Percentiles rank a stretch among this genome's conserved stretches.
Conservation (phyloP, 2,888 invertebrate species). For the Drosophila siamana region DNA sequence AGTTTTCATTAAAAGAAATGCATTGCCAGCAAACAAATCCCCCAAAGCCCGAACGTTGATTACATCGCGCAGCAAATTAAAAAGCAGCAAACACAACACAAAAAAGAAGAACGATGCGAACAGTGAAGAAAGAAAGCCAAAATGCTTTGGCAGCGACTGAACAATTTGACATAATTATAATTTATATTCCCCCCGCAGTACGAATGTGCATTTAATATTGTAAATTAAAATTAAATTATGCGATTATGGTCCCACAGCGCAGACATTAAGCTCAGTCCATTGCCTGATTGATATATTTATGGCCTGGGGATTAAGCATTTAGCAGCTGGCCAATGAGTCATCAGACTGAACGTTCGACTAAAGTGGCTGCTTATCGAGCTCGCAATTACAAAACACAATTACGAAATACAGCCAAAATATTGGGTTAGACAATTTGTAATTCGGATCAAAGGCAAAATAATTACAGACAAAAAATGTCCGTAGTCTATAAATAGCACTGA, state of each 20-base stretch:
- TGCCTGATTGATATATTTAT: slow-evolving; percentile 50
- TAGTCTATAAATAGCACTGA: not conserved
- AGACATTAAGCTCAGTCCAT: slow-evolving; percentile 1
- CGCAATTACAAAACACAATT: not conserved
- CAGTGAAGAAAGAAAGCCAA: slow-evolving; percentile 16
- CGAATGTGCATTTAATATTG: slow-evolving; percentile 22
- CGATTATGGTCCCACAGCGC: slow-evolving; percentile 30
- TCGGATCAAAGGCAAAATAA: not conserved
- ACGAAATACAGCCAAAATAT: not conserved
- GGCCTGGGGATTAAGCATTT: slow-evolving; percentile 20
- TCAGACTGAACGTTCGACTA: not conserved
- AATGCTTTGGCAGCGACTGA: slow-evolving; percentile 47
- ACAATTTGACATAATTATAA: slow-evolving; percentile 68
- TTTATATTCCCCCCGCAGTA: slow-evolving; percentile 29
- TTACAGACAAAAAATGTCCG: not conserved
- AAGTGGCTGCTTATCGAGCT: slow-evolving; percentile 2
- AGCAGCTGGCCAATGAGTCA: slow-evolving; percentile 35
- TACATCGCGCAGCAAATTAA: slow-evolving; percentile 61
- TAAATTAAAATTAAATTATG: slow-evolving; percentile 65
- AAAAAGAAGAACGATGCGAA: not conserved
- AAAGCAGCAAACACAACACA: slow-evolving; percentile 24
- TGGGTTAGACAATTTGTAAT: not conserved
- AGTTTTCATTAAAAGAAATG: slow-evolving; percentile 74
- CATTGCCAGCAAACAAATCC: slow-evolving; percentile 66
- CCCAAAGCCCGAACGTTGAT: slow-evolving; percentile 60